Conservation (phyloP, 1,140 invertebrate species). For the Phenacoccus solenopsis region DNA sequence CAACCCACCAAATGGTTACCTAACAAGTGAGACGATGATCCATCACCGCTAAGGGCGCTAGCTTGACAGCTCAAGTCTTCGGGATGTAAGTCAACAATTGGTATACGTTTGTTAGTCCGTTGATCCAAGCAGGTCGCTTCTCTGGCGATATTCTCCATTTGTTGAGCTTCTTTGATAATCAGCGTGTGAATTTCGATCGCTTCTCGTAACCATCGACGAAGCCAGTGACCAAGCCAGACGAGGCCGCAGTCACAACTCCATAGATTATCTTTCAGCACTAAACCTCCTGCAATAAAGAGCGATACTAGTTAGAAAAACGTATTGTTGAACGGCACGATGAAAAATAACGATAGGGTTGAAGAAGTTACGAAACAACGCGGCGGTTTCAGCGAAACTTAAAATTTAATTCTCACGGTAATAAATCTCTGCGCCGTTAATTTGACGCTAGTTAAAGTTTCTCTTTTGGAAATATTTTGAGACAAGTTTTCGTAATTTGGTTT, state of each 20-base stretch:
- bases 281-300: constrained; percentile 49
- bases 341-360: not conserved
- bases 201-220: constrained; percentile 68
- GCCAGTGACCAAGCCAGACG: constrained; percentile 78
- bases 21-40: constrained; percentile 6
- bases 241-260: constrained; percentile 74
- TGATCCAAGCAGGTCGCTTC: constrained; percentile 51
- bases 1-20: constrained; percentile 19
- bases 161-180: constrained; percentile 39
- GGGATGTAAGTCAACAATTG: constrained; percentile 54
- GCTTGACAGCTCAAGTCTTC: constrained; percentile 63
- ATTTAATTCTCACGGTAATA: not conserved
- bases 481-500: not conserved
- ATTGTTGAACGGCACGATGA: not conserved
- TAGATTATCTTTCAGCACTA: constrained; percentile 69
- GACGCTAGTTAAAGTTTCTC: not conserved
- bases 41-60: constrained; percentile 45
- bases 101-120: constrained; percentile 41
- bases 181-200: constrained; percentile 56
- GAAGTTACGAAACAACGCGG: not conserved
- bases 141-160: constrained; percentile 36
- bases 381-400: not conserved
- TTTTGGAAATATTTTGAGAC: not conserved
- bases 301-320: not conserved
- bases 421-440: not conserved